Base-by-base conservation (phyloP, 2,797 vertebrate species). In the Dipus sagitta region DNA sequence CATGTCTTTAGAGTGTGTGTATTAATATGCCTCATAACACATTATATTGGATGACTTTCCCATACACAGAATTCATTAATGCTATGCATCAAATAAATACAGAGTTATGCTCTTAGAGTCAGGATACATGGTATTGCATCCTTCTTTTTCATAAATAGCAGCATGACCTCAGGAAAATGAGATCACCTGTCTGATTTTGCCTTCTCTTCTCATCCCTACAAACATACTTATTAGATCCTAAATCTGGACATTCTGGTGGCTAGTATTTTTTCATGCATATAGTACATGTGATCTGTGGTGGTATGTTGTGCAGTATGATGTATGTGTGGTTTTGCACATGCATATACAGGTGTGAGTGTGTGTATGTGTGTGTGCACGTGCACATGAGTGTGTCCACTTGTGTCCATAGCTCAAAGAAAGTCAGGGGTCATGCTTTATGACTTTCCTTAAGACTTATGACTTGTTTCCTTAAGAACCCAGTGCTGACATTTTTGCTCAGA, bases 171-270 rank as follows among this genome's bases (percentile, higher is more conserved):
- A 84, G 67, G 82, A 18, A 90, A 32, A 21, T 68, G 15, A 95
- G 3, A 79, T 72, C 7, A 3, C 38, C 24, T 75, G 54, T 3
- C 64, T 79, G 77, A 94, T 30, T 80, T 93, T 95, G 34, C n/a
- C n/a, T 84, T 91, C 85, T 78, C 68, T 92, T 81, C 38, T 54
- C 13, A 0, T 82, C 7, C 58, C 32, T 78, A 4, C 2, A 52
- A 92, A 17, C 21, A 20, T 10, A 6, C n/a, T 77, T 93, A 90
- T 65, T 91, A 89, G 88, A 82, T 75, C 3, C 17, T 72, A 28
- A 47, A 14, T 85, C 78, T 85, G 26, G 87, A 71, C 32, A 82
- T 67, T 21, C 83, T 62, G 68, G 17, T 89, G 38, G 7, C 24
- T 87, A 65, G 11, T n/a, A 47, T 75, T 71, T n/a, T 68, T 68